Conservation (phyloP, 2,888 invertebrate species). For the Eulithis testata region DNA sequence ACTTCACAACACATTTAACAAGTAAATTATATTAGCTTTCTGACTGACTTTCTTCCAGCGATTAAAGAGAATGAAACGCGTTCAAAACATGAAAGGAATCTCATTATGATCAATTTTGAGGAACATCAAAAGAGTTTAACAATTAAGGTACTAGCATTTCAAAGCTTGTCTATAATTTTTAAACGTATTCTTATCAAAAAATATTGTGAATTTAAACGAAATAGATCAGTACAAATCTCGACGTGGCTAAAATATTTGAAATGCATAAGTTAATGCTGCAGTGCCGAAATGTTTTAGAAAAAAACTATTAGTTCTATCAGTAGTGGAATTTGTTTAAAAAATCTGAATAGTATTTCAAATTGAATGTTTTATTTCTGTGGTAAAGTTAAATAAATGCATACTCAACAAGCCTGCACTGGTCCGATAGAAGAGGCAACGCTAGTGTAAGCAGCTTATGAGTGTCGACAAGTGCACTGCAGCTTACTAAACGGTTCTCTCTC, state of each 20-base stretch:
- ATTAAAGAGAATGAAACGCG: neutral
- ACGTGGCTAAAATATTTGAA: no score
- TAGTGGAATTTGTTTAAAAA: no score
- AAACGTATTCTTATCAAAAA: no score
- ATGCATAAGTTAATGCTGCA: no score
- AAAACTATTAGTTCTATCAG: no score
- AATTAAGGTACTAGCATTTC: no score
- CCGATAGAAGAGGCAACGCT: constrained; percentile 22
- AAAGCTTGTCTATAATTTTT: no score
- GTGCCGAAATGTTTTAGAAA: no score
- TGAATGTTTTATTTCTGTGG: neutral
- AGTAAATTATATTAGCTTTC: neutral
- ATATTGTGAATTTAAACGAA: no score
- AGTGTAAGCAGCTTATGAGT: constrained; percentile 28
- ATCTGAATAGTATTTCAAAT: no score
- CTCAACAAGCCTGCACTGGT: constrained; percentile 13
- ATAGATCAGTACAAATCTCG: no score
- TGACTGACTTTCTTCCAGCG: neutral
- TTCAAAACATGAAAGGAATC: constrained; percentile 1
- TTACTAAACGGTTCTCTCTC: constrained; percentile 27
- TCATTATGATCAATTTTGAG: neutral
- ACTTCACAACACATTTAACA: constrained; percentile 8
- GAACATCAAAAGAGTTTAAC: neutral
- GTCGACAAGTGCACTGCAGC: constrained; percentile 30
- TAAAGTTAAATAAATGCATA: constrained; percentile 6